A percentile compares a stretch with the other conserved stretches of the same genome.
Conservation (phyloP, 2,888 invertebrate genomes). For the Bombyx huttoni region DNA sequence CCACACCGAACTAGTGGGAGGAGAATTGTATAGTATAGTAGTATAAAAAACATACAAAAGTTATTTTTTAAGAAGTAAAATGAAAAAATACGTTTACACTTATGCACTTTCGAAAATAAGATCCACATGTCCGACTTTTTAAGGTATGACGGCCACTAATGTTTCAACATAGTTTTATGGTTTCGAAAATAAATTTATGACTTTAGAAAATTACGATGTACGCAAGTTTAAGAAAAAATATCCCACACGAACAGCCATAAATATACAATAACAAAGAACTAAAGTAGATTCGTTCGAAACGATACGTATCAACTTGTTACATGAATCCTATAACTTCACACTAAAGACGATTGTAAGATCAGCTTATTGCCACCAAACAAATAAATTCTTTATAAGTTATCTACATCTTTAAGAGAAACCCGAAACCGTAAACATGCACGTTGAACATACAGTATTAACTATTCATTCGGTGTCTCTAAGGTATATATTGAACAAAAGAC, state of each 20-base stretch:
- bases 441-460: conserved; percentile 61
- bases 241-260: not conserved
- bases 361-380: conserved; percentile 62
- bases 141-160: conserved; percentile 9
- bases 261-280: not conserved
- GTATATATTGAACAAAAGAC: conserved; percentile 69
- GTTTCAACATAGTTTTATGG: conserved; percentile 9
- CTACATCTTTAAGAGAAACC: conserved; percentile 67
- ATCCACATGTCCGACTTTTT: conserved; percentile 12
- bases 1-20: too few relatives aligned
- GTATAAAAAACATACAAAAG: too few relatives aligned
- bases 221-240: conserved; percentile 3
- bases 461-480: conserved; percentile 60
- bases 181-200: conserved; percentile 14
- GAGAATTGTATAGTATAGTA: too few relatives aligned
- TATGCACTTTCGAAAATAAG: conserved; percentile 5
- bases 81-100: too few relatives aligned
- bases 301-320: conserved; percentile 32
- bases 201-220: conserved; percentile 3
- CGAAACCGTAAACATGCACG: conserved; percentile 68
- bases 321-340: conserved; percentile 44
- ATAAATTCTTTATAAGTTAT: conserved; percentile 63
- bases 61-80: too few relatives aligned
- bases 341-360: conserved; percentile 57
- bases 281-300: conserved; percentile 11